Evolutionary conservation across 2,113 vertebrate species (phyloP).

Genomic region (Lophius piscatorius): DNA sequence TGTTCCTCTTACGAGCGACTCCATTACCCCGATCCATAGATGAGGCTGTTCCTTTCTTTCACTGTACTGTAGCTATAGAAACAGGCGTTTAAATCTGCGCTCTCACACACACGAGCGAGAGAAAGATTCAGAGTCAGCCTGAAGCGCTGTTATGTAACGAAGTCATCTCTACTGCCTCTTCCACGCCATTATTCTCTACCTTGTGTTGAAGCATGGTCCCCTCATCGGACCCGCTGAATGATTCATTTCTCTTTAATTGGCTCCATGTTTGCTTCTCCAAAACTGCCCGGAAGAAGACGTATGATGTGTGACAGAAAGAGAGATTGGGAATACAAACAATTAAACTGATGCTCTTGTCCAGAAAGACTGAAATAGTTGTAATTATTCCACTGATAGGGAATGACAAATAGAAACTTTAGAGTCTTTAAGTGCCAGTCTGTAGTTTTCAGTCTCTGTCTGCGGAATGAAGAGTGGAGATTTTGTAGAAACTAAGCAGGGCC

Average conservation of each 20-base stretch:
- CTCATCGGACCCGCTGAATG: conserved; percentile 30
- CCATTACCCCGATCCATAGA: conserved; percentile 61
- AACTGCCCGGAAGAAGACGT: conserved; percentile 14
- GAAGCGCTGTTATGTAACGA: conserved; percentile 65
- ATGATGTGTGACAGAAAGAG: conserved; percentile 1
- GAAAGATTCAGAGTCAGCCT: conserved; percentile 57
- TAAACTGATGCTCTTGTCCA: too few relatives aligned
- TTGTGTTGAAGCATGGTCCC: conserved; percentile 44
- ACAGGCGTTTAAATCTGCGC: conserved; percentile 48
- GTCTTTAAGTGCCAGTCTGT: too few relatives aligned
- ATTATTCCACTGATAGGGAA: too few relatives aligned
- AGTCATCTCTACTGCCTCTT: conserved; percentile 46
- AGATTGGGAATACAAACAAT: not conserved
- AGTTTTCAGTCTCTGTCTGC: too few relatives aligned
- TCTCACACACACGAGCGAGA: conserved; percentile 20
- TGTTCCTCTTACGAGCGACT: conserved; percentile 30
- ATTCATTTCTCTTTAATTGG: conserved; percentile 44
- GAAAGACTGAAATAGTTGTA: too few relatives aligned
- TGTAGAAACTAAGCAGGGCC: too few relatives aligned
- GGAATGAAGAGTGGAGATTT: too few relatives aligned
- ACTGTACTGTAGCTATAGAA: conserved; percentile 70
- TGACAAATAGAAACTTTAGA: too few relatives aligned
- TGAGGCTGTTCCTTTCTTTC: conserved; percentile 32
- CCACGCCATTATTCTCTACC: conserved; percentile 26
- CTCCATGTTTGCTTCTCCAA: conserved; percentile 29